phyloP scores from a whole-genome alignment of 2,797 vertebrate genomes.

The Acanthurus tractus region DNA sequence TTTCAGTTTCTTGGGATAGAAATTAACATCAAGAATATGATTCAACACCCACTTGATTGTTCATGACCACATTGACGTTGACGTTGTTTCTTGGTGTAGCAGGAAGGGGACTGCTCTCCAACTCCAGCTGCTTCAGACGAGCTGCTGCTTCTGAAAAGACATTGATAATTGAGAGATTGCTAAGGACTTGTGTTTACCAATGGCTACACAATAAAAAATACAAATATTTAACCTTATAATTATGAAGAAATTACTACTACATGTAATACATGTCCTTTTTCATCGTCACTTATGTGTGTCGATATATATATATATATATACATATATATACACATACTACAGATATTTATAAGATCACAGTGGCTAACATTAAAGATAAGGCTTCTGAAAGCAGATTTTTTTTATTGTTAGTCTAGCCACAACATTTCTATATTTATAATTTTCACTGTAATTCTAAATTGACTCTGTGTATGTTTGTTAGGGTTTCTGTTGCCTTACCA shows the following conservation, averaged over 20 bases:
- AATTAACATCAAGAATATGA: neutral
- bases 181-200: too few species aligned
- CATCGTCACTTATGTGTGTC: too few species aligned
- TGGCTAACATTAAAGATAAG: neutral
- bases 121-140: slow-evolving; percentile 90
- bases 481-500: slow-evolving; percentile 71
- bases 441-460: neutral
- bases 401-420: neutral
- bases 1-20: neutral
- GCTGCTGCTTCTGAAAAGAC: slow-evolving; percentile 82
- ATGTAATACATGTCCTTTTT: neutral
- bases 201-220: neutral
- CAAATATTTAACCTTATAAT: neutral
- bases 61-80: slow-evolving; percentile 90
- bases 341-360: neutral
- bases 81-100: slow-evolving; percentile 76
- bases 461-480: neutral
- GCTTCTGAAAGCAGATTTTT: neutral
- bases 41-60: slow-evolving; percentile 87
- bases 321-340: too few species aligned
- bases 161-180: neutral
- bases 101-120: slow-evolving; percentile 71
- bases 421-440: neutral
- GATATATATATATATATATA: too few species aligned
- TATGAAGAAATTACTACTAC: neutral